These are phyloP conservation scores for Aporophyla nigra DNA, from an alignment of 2,888 invertebrate genomes.

Conservation along the genomic window DNA sequence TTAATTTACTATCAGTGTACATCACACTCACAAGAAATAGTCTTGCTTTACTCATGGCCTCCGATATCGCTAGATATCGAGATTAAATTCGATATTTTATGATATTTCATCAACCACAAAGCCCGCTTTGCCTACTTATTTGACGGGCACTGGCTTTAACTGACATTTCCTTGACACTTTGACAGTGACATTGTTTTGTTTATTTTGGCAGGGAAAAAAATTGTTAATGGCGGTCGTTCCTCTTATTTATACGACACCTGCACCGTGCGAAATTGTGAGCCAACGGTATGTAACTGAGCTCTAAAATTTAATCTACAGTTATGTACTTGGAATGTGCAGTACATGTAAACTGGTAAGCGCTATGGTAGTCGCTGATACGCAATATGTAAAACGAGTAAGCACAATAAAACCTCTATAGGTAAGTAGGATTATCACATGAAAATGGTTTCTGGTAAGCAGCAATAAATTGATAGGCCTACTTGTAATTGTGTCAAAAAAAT, in stretches of 20 bases:
- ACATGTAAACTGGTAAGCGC: constrained; percentile 34
- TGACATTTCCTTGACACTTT: constrained; percentile 67
- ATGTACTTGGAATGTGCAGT: constrained; percentile 66
- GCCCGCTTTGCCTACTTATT: constrained; percentile 10
- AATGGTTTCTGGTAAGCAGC: background rate
- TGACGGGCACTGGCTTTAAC: constrained; percentile 49
- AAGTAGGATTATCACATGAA: background rate
- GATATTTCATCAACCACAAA: constrained; percentile 26
- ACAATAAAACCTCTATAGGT: constrained; percentile 37
- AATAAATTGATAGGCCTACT: background rate
- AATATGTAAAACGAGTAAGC: constrained; percentile 6
- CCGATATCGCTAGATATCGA: constrained; percentile 43
- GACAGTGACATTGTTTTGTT: constrained; percentile 66
- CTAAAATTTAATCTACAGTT: constrained; percentile 57
- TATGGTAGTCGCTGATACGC: constrained; percentile 1
- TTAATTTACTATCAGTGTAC: constrained; percentile 26
- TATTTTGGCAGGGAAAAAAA: constrained; percentile 50
- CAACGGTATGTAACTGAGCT: constrained; percentile 42
- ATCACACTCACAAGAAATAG: constrained; percentile 36
- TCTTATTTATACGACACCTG: constrained; percentile 34
- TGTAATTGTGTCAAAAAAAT: background rate
- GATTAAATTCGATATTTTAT: constrained; percentile 40
- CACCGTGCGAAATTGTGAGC: constrained; percentile 52
- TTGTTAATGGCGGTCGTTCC: constrained; percentile 55
- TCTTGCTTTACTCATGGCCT: constrained; percentile 51